These are phyloP conservation scores for Cossypha niveicapilla DNA, from an alignment of 2,797 vertebrate genomes.

Conservation along the genomic window DNA sequence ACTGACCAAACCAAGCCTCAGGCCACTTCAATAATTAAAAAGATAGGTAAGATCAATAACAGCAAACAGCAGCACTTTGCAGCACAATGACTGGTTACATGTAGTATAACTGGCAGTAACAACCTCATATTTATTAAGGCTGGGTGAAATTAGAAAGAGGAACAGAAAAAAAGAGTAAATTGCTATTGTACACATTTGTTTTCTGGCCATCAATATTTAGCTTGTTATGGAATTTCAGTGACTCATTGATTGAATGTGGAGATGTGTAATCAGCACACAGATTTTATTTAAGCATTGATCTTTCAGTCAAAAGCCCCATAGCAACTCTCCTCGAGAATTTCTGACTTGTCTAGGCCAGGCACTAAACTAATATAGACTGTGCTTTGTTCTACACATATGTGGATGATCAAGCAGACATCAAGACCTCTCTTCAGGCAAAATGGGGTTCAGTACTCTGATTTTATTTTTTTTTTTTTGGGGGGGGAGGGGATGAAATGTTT, in stretches of 20 bases:
- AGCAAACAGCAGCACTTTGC: conserved; percentile 1
- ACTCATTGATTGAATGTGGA: conserved; percentile 10
- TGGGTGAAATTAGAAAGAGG: background rate
- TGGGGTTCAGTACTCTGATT: background rate
- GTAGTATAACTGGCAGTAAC: background rate
- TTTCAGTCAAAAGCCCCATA: background rate
- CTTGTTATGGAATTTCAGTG: conserved; percentile 39
- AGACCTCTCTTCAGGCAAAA: background rate
- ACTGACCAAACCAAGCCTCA: conserved; percentile 49
- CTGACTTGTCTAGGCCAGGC: background rate
- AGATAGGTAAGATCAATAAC: conserved; percentile 56
- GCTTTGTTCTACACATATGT: background rate
- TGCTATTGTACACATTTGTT: conserved; percentile 12
- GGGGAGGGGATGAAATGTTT: background rate
- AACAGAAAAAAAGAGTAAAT: background rate
- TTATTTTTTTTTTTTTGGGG: background rate
- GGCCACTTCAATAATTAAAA: conserved; percentile 64
- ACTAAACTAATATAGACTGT: background rate
- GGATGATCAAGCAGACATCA: background rate
- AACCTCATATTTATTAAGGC: conserved; percentile 42
- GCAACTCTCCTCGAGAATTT: background rate
- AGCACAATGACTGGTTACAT: background rate
- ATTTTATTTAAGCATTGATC: conserved; percentile 55
- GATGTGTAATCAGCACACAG: conserved; percentile 24
- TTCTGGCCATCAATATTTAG: conserved; percentile 37